Evolutionary conservation across 2,113 vertebrate genomes (phyloP).

Genomic region (Macrotus californicus): DNA sequence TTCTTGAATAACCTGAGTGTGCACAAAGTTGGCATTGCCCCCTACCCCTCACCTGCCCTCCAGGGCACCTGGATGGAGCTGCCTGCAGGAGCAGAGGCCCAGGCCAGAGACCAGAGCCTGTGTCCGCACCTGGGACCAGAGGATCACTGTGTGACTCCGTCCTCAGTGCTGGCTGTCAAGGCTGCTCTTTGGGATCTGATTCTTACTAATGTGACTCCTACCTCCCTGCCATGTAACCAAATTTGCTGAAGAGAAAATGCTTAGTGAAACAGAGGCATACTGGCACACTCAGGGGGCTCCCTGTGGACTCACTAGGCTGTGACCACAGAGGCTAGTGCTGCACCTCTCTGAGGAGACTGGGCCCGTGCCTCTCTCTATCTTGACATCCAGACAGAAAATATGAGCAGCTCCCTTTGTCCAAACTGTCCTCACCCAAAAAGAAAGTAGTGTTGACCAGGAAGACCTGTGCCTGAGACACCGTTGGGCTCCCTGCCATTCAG

Average conservation of each 20-base stretch:
- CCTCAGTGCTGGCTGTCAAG: background rate
- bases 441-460: background rate
- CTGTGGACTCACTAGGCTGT: background rate
- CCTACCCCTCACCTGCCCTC: background rate
- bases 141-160: background rate
- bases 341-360: background rate
- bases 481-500: background rate
- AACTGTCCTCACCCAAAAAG: background rate
- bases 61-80: background rate
- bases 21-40: background rate
- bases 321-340: background rate
- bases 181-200: background rate
- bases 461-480: background rate
- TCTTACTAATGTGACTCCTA: too few species aligned
- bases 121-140: background rate
- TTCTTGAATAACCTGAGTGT: rapidly evolving
- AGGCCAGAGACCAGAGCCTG: background rate
- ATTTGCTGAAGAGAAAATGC: background rate
- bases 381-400: background rate
- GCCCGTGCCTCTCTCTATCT: too few species aligned
- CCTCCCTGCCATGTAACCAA: background rate
- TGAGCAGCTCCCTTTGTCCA: background rate
- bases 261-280: background rate
- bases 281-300: rapidly evolving
- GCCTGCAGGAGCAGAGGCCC: background rate